A percentile compares a stretch with the other conserved stretches of the same genome.
phyloP scores from a whole-genome alignment of 2,888 invertebrate species.

The Leptopilina syphax region DNA sequence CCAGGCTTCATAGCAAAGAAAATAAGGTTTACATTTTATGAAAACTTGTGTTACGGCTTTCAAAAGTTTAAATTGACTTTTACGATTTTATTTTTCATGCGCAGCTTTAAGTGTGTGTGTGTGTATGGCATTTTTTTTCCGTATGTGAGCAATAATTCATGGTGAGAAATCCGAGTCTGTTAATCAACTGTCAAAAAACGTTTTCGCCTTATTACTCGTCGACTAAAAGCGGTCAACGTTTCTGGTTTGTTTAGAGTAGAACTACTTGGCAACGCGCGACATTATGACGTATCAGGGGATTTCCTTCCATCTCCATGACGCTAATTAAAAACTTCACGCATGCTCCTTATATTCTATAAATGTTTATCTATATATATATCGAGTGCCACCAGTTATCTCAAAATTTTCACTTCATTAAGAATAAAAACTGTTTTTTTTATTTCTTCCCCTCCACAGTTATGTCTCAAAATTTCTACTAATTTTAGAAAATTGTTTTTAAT shows the following conservation, averaged over 20 bases:
- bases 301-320: conserved; percentile 48
- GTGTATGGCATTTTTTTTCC: background rate
- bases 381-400: background rate
- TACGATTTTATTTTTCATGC: background rate
- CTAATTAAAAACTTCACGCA: conserved; percentile 30
- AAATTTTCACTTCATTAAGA: too few species aligned
- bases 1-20: background rate
- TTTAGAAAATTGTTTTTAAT: too few species aligned
- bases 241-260: conserved; percentile 47
- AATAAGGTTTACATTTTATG: background rate
- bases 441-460: too few species aligned
- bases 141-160: background rate
- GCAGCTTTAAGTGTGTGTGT: background rate
- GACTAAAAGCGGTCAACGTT: conserved; percentile 60
- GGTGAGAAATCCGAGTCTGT: conserved; percentile 26
- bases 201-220: conserved; percentile 37
- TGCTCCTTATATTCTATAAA: background rate
- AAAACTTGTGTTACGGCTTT: background rate
- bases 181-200: conserved; percentile 37
- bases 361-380: background rate
- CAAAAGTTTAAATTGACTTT: background rate
- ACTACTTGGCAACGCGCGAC: conserved; percentile 54
- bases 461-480: too few species aligned
- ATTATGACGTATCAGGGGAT: conserved; percentile 58
- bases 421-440: too few species aligned